phyloP scores from a whole-genome alignment of 2,888 invertebrate genomes.

The Thumatha senex region DNA sequence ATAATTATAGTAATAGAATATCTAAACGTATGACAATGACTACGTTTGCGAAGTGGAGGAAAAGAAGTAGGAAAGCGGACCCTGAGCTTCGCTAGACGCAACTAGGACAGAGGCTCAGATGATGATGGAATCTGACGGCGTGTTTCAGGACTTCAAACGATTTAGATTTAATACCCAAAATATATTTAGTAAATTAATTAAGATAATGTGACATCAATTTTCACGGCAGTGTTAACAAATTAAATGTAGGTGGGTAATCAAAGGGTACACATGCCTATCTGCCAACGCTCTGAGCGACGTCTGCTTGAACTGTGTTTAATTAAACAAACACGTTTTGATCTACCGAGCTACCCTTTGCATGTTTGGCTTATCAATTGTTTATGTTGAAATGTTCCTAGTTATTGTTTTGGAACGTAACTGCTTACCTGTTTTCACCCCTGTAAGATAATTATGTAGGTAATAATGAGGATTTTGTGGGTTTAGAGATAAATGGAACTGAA shows the following conservation, averaged over 20 bases:
- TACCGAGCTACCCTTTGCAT: constrained; percentile 34
- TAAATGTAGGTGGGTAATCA: constrained; percentile 59
- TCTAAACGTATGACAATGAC: too few relatives aligned
- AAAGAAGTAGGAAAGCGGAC: too few relatives aligned
- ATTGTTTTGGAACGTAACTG: background rate
- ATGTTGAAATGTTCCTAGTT: constrained; percentile 1
- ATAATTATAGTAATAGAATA: too few relatives aligned
- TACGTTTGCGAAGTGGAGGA: too few relatives aligned
- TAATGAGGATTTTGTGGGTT: too few relatives aligned
- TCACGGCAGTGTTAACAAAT: constrained; percentile 46
- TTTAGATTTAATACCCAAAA: constrained; percentile 6
- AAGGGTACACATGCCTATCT: constrained; percentile 56
- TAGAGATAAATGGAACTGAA: too few relatives aligned
- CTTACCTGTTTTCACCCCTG: background rate
- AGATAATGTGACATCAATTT: constrained; percentile 31
- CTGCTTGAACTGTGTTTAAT: constrained; percentile 59
- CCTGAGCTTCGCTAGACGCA: too few relatives aligned
- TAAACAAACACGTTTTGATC: constrained; percentile 49
- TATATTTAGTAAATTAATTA: constrained; percentile 32
- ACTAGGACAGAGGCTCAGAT: too few relatives aligned
- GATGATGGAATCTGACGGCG: too few relatives aligned
- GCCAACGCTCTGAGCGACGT: constrained; percentile 61
- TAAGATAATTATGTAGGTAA: background rate
- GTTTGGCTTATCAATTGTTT: constrained; percentile 30
- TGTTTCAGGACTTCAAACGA: background rate